phyloP scores from a whole-genome alignment of 2,113 vertebrate genomes.

The Odobenus rosmarus region DNA sequence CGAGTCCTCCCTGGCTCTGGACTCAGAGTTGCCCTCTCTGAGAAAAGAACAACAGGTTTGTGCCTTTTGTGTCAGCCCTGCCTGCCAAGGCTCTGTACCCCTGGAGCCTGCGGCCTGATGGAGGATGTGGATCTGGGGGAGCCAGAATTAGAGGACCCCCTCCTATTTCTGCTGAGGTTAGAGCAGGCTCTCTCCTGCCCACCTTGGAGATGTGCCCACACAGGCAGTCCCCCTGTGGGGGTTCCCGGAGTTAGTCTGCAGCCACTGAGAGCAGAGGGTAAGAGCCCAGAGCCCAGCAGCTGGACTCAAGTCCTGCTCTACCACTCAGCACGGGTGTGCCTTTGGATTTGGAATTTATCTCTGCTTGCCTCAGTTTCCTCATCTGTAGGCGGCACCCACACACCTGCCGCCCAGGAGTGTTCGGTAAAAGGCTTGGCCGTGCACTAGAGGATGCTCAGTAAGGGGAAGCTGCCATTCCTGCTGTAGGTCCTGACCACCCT shows the following conservation, averaged over 20 bases:
- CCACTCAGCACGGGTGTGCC: not conserved
- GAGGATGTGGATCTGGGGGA: not conserved
- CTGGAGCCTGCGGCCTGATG: not conserved
- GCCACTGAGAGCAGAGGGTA: not conserved
- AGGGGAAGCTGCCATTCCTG: not conserved
- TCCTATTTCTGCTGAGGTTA: not conserved
- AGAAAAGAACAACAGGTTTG: not conserved
- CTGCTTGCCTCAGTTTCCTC: not conserved
- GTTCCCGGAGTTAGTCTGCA: not conserved
- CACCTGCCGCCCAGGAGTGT: rapidly evolving
- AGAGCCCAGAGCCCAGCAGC: not conserved
- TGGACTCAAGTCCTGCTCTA: not conserved
- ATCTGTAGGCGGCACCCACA: not conserved
- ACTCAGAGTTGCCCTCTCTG: not conserved
- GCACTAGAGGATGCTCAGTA: not conserved
- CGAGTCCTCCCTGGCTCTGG: not conserved
- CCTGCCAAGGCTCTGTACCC: not conserved
- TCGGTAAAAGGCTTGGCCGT: not conserved
- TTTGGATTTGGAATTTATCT: not conserved
- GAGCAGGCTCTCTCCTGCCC: not conserved
- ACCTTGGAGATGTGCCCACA: not conserved
- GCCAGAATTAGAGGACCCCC: not conserved
- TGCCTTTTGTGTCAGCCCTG: not conserved
- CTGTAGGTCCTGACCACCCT: not conserved
- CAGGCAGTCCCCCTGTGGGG: not conserved